Evolutionary conservation across 1,140 invertebrate species (phyloP), one percentile per base, ranked within the genome.

Genomic region (Trichogramma pretiosum): DNA sequence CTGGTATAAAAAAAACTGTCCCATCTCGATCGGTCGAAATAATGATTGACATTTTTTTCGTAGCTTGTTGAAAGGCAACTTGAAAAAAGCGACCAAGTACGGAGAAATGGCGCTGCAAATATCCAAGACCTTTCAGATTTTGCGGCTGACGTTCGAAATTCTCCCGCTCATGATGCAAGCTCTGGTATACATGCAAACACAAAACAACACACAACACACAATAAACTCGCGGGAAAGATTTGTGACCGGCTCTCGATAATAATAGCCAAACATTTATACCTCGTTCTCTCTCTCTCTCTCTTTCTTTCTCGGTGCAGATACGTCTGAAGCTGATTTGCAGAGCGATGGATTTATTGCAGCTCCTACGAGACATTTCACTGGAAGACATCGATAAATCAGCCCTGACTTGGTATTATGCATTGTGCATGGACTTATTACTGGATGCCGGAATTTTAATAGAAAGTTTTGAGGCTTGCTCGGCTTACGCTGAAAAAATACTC

Each of bases 321-420:
- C 56, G 56, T 38, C 47, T 48, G 7, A 58, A 58, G 35, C 50
- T 34, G 14, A 13, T 65, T 11, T 48, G 54, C 36, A 49, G 55
- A 14, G 40, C 56, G 2, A 45, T 61, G 5, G 62, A 65, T n/a
- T 36, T 62, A 13, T 30, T 65, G 11, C 18, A 30, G 2, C 47
- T 55, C 16, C 30, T 65, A 3, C 56, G 53, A 10, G 44, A 46
- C 35, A 10, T 45, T 1, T 34, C 57, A 2, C 16, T 50, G 1
- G 54, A 57, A 13, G 59, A 65, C 7, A 21, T 54, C 0, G 63
- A 65, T 44, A 44, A 50, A 22, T 63, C 63, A 18, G 52, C 50
- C 1, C 55, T 57, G n/a, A 64, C 59, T 0, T 65, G 63, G 63
- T 65, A 65, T 41, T 57, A 64, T 14, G 60, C 63, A 3, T 55